Percentiles rank a stretch among this genome's conserved stretches.
Evolutionary conservation across 2,113 vertebrate species (phyloP).

Genomic region (Bubo blakistoni): DNA sequence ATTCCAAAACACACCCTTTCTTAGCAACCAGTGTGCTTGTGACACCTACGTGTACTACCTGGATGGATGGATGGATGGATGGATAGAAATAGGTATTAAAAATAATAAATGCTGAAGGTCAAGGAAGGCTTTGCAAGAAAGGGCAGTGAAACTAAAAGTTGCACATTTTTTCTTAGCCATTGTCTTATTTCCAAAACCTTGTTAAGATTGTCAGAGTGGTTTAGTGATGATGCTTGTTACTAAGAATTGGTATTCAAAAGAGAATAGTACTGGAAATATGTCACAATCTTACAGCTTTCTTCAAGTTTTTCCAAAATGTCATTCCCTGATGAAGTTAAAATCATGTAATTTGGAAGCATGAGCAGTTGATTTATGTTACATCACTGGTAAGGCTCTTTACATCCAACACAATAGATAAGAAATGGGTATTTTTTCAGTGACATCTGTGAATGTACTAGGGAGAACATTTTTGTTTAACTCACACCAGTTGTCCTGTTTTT

Average conservation of each 20-base stretch:
- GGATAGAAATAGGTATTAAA: not conserved
- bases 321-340: not conserved
- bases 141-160: not conserved
- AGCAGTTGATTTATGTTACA: not conserved
- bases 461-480: not conserved
- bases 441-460: not conserved
- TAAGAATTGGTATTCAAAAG: not conserved
- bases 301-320: not conserved
- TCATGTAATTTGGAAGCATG: not conserved
- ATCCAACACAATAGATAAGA: accelerated
- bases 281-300: not conserved
- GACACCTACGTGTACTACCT: accelerated
- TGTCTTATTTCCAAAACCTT: not conserved
- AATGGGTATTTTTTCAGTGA: not conserved
- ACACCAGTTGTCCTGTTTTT: not conserved
- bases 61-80: not conserved
- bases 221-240: not conserved
- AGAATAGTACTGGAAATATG: not conserved
- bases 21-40: not conserved
- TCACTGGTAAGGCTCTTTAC: not conserved
- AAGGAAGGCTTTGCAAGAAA: not conserved
- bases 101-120: not conserved
- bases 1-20: not conserved
- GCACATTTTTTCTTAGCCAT: not conserved
- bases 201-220: not conserved